These are phyloP conservation scores for Dynastes tityus DNA, from an alignment of 2,888 invertebrate species.

Conservation along the genomic window DNA sequence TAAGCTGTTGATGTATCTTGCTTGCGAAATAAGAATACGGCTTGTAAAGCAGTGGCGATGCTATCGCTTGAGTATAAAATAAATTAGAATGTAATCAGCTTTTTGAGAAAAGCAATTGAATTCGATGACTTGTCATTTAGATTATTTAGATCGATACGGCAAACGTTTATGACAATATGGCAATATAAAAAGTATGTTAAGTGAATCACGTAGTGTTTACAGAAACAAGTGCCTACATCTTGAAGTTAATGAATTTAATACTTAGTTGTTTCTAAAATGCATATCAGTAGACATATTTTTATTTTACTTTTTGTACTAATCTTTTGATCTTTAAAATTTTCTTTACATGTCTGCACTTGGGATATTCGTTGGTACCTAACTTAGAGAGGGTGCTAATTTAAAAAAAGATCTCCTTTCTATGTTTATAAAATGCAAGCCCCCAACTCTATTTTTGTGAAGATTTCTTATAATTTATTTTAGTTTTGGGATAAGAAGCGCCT, in stretches of 20 bases:
- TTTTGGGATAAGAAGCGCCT: neutral
- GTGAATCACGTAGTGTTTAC: slow-evolving; percentile 14
- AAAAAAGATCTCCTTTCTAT: no score
- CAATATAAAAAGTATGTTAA: neutral
- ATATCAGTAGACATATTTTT: neutral
- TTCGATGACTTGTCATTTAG: slow-evolving; percentile 20
- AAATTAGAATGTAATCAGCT: slow-evolving; percentile 18
- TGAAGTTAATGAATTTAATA: neutral
- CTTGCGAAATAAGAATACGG: neutral
- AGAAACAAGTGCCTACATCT: neutral
- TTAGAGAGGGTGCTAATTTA: no score
- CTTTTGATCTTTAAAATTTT: no score
- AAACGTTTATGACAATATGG: neutral
- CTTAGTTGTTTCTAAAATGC: neutral
- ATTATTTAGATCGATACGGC: neutral
- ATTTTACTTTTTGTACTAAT: no score
- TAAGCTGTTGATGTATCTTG: neutral
- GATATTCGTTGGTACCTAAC: no score
- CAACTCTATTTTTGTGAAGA: neutral
- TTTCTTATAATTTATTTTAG: no score
- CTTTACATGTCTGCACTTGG: no score
- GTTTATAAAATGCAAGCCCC: no score
- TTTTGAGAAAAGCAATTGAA: slow-evolving; percentile 5
- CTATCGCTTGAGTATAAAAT: slow-evolving; percentile 8
- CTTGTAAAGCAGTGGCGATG: neutral